Evolutionary conservation across 2,888 invertebrate species (phyloP), one percentile per base, ranked within the genome.

Genomic region (Andrena trimmerana): DNA sequence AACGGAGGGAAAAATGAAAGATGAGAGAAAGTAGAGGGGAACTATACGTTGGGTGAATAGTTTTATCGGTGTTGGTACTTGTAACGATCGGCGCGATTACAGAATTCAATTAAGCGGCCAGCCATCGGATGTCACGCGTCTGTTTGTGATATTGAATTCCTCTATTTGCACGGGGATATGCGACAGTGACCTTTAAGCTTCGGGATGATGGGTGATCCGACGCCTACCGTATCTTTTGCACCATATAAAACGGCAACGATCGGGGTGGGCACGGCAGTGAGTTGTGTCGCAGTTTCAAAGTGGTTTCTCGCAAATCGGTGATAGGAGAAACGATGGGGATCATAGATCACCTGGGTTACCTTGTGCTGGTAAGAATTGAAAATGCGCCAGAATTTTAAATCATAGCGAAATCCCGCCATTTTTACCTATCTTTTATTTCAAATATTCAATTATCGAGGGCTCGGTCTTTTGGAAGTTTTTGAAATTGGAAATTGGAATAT

Each of bases 81-180:
- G 13, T 31, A 57, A 72, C 84, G 75, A 88, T 84, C 85, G 82
- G 66, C 65, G 73, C 82, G 89, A 90, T 90, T 89, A 86, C 78
- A 80, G 84, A 89, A 90, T 91, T 86, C 84, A 90, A 86, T 89
- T 88, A 91, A 90, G 86, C 65, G 59, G 71, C 36, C 27, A 60
- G 48, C 29, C 59, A 72, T 65, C 66, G 48, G 63, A 63, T 33
- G 16, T 69, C 74, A 69, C 52, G 67, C 69, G 78, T 63, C 42
- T 68, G 65, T 68, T 57, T 27, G 78, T 57, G 68, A 83, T 89
- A 90, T 90, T 85, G 70, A 57, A 52, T 73, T 48, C 13, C 66
- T 50, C 13, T 90, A 88, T 91, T 91, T 91, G 79, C 86, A 71
- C 62, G 71, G 68, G 78, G 88, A 90, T 91, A 76, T 84, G 33